phyloP scores from a whole-genome alignment of 2,888 invertebrate species.

The Choreutis nemorana region DNA sequence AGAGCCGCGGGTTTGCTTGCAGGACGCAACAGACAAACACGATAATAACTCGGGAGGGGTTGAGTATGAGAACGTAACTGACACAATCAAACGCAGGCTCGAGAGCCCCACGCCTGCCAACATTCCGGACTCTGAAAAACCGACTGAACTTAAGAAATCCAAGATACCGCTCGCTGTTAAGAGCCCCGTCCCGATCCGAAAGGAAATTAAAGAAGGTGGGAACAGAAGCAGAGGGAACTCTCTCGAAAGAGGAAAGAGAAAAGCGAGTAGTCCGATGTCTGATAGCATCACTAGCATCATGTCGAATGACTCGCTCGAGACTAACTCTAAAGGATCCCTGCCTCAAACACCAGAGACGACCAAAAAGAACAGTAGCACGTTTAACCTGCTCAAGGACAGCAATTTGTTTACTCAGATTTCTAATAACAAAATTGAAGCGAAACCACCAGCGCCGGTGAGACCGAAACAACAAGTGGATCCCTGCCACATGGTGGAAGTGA shows the following conservation, averaged over 20 bases:
- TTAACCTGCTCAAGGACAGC: constrained; percentile 72
- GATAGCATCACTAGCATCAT: constrained; percentile 18
- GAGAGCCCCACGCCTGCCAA: constrained; percentile 54
- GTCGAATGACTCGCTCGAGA: constrained; percentile 26
- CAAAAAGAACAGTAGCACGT: constrained; percentile 64
- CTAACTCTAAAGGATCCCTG: constrained; percentile 14
- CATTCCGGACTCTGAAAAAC: constrained; percentile 41
- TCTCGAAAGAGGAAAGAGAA: constrained; percentile 22
- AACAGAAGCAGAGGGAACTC: constrained; percentile 31
- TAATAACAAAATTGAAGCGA: constrained; percentile 36
- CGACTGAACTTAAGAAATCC: constrained; percentile 41
- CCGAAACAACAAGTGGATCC: constrained; percentile 20
- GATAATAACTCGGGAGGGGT: constrained; percentile 12
- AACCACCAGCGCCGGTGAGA: constrained; percentile 14
- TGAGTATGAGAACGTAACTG: constrained; percentile 69
- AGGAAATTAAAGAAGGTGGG: constrained; percentile 34
- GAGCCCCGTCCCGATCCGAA: constrained; percentile 46
- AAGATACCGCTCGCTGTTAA: constrained; percentile 48
- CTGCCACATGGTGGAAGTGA: constrained; percentile 73
- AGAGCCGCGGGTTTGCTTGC: constrained; percentile 34
- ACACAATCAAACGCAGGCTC: constrained; percentile 69
- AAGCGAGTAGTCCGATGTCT: constrained; percentile 17
- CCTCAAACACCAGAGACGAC: constrained; percentile 40
- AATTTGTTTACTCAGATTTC: constrained; percentile 75
- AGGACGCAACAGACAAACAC: constrained; percentile 25